Conservation (phyloP, 2,113 vertebrate species). For the Grus americana region DNA sequence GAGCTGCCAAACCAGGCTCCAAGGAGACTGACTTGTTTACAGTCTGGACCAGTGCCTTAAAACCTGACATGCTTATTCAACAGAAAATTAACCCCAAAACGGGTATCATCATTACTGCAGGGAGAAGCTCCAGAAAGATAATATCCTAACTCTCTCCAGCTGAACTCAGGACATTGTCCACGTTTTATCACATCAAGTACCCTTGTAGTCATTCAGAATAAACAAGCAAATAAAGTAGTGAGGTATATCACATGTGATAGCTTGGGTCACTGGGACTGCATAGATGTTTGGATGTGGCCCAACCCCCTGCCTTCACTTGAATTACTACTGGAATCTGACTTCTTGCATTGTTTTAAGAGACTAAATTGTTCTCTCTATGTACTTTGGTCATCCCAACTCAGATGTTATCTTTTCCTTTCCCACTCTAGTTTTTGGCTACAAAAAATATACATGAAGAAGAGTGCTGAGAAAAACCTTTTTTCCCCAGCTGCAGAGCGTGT, state of each 20-base stretch:
- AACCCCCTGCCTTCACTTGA: slow-evolving; percentile 45
- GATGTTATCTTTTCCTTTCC: slow-evolving; percentile 61
- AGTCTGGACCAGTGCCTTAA: slow-evolving; percentile 58
- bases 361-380: slow-evolving; percentile 51
- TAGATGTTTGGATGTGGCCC: slow-evolving; percentile 25
- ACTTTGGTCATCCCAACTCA: slow-evolving; percentile 62
- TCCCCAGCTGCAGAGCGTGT: not conserved
- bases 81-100: slow-evolving; percentile 62
- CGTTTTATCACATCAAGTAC: slow-evolving; percentile 14
- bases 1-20: slow-evolving; percentile 58
- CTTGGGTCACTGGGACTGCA: slow-evolving; percentile 27
- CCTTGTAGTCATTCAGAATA: slow-evolving; percentile 6
- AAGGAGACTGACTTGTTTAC: slow-evolving; percentile 67
- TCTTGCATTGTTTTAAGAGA: slow-evolving; percentile 55
- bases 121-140: slow-evolving; percentile 34
- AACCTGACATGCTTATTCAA: slow-evolving; percentile 63
- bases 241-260: slow-evolving; percentile 39
- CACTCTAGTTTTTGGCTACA: slow-evolving; percentile 47
- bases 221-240: slow-evolving; percentile 54
- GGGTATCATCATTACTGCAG: slow-evolving; percentile 35
- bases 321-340: slow-evolving; percentile 61
- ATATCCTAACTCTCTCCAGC: slow-evolving; percentile 40
- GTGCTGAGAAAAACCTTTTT: not conserved
- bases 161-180: slow-evolving; percentile 33
- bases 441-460: not conserved